Evolutionary conservation across 2,113 vertebrate species (phyloP), one percentile per base, ranked within the genome.

Genomic region (Takifugu flavidus): DNA sequence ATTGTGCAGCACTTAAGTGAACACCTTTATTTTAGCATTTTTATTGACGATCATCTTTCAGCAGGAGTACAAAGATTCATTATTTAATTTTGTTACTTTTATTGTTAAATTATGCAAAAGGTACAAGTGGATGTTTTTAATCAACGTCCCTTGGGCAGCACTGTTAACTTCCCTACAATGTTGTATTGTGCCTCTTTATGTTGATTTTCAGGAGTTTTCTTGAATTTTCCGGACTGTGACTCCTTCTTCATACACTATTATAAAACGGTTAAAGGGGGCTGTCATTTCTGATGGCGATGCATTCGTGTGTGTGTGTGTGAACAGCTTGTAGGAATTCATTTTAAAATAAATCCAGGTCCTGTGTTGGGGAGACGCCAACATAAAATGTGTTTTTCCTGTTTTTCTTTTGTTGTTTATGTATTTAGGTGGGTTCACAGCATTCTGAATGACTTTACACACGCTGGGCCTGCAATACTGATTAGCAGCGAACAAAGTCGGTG

Each of bases 391-490:
- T 57, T 67, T 72, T 28, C 34, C 49, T 51, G 25, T 63, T 58
- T 75, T 67, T 74, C 57, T 34, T 62, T 78, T 59, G 68, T 46
- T 59, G 65, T 49, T 50, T 58, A 31, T 5, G 29, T 31, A 31
- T 31, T 31, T 3, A 6, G 29, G 29, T 31, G 29, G 29, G 5
- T 31, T 31, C 29, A 2, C 34, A 39, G 34, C 34, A 39, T 39
- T 77, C 8, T 31, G 29, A 31, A 31, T 31, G 29, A 31, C 29
- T 31, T 31, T 63, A 53, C 66, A 61, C 49, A 43, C 15, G 29
- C 52, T 72, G 45, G 61, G 68, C 56, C 76, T 34, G 52, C 71
- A 65, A 85, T 86, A 85, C 82, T 86, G 84, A 84, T 86, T 58
- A 79, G 82, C 53, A 6, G 25, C 29, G 13, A 66, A 70, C 67